Evolutionary conservation across 2,888 invertebrate species (phyloP).

Genomic region (Lithophane ornitopus): DNA sequence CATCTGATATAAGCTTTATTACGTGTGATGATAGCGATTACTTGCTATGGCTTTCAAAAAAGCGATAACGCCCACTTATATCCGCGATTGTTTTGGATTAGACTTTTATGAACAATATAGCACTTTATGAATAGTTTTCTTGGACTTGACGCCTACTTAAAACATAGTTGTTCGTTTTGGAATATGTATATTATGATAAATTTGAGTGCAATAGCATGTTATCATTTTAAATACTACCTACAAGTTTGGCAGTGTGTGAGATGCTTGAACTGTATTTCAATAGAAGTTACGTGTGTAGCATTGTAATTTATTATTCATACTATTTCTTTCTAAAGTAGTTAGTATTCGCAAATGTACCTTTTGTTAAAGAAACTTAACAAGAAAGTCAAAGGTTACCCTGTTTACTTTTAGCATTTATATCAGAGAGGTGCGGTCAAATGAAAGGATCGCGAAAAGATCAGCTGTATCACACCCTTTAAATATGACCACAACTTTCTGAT

Average conservation of each 20-base stretch:
- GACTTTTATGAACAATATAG: constrained; percentile 44
- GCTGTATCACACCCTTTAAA: not conserved
- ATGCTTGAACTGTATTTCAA: constrained; percentile 15
- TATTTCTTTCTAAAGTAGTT: not conserved
- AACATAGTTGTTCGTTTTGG: constrained; percentile 26
- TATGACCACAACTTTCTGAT: not conserved
- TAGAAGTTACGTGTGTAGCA: not conserved
- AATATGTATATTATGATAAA: constrained; percentile 56
- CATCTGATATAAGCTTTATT: constrained; percentile 78
- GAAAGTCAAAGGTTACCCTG: not conserved
- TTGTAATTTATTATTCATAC: constrained; percentile 9
- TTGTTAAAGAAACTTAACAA: not conserved
- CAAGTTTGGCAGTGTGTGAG: constrained; percentile 26
- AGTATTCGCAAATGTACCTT: not conserved
- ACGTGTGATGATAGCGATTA: constrained; percentile 72
- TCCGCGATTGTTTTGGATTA: constrained; percentile 54
- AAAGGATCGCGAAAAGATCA: no score
- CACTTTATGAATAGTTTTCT: constrained; percentile 42
- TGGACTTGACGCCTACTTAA: constrained; percentile 54
- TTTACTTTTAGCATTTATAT: not conserved
- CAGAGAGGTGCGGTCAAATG: no score
- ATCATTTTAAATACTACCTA: constrained; percentile 7
- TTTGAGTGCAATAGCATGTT: constrained; percentile 17
- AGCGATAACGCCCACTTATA: constrained; percentile 51
- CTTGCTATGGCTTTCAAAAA: constrained; percentile 54